These are phyloP conservation scores for Oreochromis spilurus DNA, from an alignment of 2,113 vertebrate species.

Conservation along the genomic window DNA sequence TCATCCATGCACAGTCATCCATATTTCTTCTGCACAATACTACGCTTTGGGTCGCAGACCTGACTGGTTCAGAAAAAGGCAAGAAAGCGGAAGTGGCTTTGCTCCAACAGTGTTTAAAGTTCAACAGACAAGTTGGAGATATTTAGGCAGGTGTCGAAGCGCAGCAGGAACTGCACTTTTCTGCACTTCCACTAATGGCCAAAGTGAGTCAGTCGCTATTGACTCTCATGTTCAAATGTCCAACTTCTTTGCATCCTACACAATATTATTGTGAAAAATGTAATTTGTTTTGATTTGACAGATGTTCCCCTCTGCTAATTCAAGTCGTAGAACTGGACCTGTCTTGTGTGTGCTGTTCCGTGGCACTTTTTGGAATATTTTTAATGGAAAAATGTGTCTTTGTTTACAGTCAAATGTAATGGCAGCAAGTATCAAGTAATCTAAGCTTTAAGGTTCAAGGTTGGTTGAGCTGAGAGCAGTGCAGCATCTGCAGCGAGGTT, in stretches of 20 bases:
- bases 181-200: background rate
- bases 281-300: background rate
- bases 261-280: background rate
- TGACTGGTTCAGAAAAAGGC: background rate
- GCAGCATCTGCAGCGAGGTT: background rate
- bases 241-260: background rate
- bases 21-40: background rate
- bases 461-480: background rate
- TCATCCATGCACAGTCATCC: background rate
- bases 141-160: background rate
- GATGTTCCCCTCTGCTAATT: background rate
- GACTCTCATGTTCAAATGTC: background rate
- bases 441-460: background rate
- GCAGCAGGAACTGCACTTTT: background rate
- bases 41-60: background rate
- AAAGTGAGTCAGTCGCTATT: background rate
- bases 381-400: background rate
- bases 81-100: background rate
- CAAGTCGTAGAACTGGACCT: background rate
- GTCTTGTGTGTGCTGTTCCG: background rate
- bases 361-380: background rate
- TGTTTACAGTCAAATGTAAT: background rate
- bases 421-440: background rate
- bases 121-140: background rate
- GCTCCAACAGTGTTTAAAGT: background rate